Conservation (phyloP, 2,888 invertebrate genomes). For the Linhomoeus sp. region DNA sequence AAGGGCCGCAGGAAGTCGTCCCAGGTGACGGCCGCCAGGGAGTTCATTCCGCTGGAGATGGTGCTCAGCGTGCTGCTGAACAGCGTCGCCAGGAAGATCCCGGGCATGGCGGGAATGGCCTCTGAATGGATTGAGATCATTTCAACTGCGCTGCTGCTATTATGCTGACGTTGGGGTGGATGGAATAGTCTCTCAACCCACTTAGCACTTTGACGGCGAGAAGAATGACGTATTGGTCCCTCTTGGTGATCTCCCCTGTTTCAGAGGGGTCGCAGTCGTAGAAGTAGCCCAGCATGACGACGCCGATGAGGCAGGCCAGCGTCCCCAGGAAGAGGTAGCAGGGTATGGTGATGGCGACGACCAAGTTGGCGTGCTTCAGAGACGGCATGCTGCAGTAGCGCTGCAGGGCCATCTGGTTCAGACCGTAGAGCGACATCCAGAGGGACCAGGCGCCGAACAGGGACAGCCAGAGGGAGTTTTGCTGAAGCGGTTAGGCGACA, state of each 20-base stretch:
- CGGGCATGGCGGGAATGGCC: constrained; percentile 4
- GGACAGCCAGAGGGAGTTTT: constrained; percentile 10
- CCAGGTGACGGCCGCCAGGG: constrained; percentile 4
- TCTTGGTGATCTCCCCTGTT: background rate
- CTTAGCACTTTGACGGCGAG: constrained; percentile 4
- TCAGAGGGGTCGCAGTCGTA: constrained; percentile 7
- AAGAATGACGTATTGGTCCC: constrained; percentile 4
- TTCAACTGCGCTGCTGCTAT: too few relatives aligned
- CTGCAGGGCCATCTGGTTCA: constrained; percentile 14
- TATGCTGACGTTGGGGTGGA: too few relatives aligned
- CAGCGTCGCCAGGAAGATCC: constrained; percentile 5
- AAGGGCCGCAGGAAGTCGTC: constrained; percentile 5
- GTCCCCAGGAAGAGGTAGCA: constrained; percentile 9
- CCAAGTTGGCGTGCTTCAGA: constrained; percentile 9
- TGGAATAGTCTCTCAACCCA: too few relatives aligned
- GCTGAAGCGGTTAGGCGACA: too few relatives aligned
- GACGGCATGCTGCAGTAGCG: constrained; percentile 14
- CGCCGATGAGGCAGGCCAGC: constrained; percentile 9
- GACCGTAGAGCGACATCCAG: constrained; percentile 10
- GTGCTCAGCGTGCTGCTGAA: constrained; percentile 5
- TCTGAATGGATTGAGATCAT: background rate
- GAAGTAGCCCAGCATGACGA: constrained; percentile 7
- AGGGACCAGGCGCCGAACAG: constrained; percentile 9
- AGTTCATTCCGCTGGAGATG: constrained; percentile 5
- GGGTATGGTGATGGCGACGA: constrained; percentile 12